A percentile compares a stretch with the other conserved stretches of the same genome.
Conservation (phyloP, 2,888 invertebrate species). For the Synanthedon tipuliformis region DNA sequence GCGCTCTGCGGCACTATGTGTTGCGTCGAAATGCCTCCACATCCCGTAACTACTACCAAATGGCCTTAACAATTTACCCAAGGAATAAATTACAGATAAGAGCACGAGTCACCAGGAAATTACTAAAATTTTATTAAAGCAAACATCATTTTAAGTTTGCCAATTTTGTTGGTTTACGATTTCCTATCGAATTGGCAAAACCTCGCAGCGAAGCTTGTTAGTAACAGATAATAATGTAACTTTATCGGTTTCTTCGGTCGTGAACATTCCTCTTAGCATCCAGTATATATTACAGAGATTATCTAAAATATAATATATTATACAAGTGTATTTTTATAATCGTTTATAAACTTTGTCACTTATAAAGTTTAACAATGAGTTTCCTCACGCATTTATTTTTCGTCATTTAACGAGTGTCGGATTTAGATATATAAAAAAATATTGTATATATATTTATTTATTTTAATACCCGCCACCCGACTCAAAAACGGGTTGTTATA, state of each 20-base stretch:
- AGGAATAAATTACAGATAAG: not conserved
- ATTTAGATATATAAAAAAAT: too few relatives aligned
- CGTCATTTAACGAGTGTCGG: too few relatives aligned
- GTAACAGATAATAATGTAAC: conserved; percentile 20
- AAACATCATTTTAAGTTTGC: conserved; percentile 38
- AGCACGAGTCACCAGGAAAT: conserved; percentile 4
- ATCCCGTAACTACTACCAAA: conserved; percentile 26
- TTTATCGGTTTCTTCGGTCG: conserved; percentile 23
- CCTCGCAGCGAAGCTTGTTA: conserved; percentile 10
- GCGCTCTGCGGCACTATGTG: conserved; percentile 57
- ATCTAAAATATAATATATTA: not conserved
- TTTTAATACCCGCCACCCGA: too few relatives aligned
- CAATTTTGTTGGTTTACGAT: conserved; percentile 28
- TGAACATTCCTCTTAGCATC: conserved; percentile 6
- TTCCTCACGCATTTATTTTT: too few relatives aligned
- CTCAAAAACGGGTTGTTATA: too few relatives aligned
- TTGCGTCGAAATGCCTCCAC: conserved; percentile 29
- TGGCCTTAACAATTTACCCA: conserved; percentile 10
- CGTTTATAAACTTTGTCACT: conserved; percentile 6
- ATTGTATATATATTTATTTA: too few relatives aligned
- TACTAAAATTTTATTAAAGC: conserved; percentile 8
- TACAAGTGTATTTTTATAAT: not conserved
- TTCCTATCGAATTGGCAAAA: conserved; percentile 31
- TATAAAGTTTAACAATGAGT: conserved; percentile 3
- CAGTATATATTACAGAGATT: not conserved